Percentiles rank a stretch among this genome's conserved stretches.
These are phyloP conservation scores for Lepidothrix coronata DNA, from an alignment of 2,113 vertebrate genomes.

Conservation along the genomic window DNA sequence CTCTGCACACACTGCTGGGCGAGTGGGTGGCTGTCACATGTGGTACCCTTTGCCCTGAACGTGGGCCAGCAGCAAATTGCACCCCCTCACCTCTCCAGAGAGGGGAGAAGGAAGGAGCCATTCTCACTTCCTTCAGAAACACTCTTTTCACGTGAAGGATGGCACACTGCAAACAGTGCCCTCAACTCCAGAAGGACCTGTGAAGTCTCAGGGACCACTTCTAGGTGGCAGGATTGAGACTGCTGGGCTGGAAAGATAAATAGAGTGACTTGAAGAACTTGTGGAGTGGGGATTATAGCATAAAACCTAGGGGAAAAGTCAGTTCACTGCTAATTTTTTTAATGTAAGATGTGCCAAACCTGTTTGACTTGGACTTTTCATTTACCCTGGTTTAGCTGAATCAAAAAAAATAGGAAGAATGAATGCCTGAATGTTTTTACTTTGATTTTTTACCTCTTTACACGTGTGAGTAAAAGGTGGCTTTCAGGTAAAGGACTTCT, in stretches of 20 bases:
- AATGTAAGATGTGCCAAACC: not conserved
- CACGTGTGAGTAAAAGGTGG: not conserved
- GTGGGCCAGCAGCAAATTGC: not conserved
- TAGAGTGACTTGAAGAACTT: not conserved
- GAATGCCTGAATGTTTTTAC: not conserved
- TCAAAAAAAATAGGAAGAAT: not conserved
- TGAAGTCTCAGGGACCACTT: not conserved
- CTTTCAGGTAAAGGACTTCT: not conserved
- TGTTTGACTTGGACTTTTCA: not conserved
- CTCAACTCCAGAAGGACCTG: not conserved
- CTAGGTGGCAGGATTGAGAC: not conserved
- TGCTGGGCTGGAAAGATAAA: not conserved
- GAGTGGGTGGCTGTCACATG: fast-evolving
- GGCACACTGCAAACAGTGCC: not conserved
- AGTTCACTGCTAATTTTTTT: not conserved
- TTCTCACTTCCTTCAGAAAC: not conserved
- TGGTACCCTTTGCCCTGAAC: not conserved
- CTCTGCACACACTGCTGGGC: not conserved
- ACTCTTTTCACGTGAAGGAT: not conserved
- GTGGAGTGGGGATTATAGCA: not conserved
- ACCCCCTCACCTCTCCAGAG: not conserved
- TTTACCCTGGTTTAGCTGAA: not conserved
- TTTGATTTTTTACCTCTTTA: not conserved
- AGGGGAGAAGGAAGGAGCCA: not conserved
- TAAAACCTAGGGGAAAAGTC: not conserved